Evolutionary conservation across 1,140 invertebrate species (phyloP), one percentile per base, ranked within the genome.

Genomic region (Brachionus angularis): DNA sequence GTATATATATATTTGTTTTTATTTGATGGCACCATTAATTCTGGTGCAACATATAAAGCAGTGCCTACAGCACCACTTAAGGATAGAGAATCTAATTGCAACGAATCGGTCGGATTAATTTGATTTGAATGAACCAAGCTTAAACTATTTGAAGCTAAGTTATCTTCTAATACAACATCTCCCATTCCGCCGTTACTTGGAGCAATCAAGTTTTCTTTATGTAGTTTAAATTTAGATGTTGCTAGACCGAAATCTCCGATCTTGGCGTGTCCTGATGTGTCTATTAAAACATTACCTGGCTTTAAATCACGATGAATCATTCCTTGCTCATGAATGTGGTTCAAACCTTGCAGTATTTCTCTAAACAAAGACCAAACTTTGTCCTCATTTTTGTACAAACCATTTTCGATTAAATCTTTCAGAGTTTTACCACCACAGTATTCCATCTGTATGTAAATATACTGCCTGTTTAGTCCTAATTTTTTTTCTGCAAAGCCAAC

Each of bases 231-330:
- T 12, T 39, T 53, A 1, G 47, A 39, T 14, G 64, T 70, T 7
- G 70, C 70, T 21, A 71, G 52, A 33, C 62, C 50, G n/a, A 73
- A 44, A 39, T 71, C 55, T 5, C 62, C 73, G 0, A 73, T 52
- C 34, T 72, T 72, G 8, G 55, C 71, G 5, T 62, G 44, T 18
- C 52, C 53, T n/a, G 21, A 34, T 5, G 21, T 5, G 8, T 62
- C 55, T 29, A 72, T 62, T 1, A 72, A 21, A 10, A 72, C 50
- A 33, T 72, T 72, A 5, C 44, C 25, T 7, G 71, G 71, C 25
- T 72, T 72, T 5, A 72, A 14, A 21, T 72, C 71, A 12, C 71
- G 71, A 52, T 71, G 70, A n/a, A 71, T 71, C 21, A 71, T 71
- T 25, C 50, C 34, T 7, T 58, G 34, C 25, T 55, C 46, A 44